These are phyloP conservation scores for Ctenicera cuprea DNA, from an alignment of 2,888 invertebrate species.

Conservation along the genomic window DNA sequence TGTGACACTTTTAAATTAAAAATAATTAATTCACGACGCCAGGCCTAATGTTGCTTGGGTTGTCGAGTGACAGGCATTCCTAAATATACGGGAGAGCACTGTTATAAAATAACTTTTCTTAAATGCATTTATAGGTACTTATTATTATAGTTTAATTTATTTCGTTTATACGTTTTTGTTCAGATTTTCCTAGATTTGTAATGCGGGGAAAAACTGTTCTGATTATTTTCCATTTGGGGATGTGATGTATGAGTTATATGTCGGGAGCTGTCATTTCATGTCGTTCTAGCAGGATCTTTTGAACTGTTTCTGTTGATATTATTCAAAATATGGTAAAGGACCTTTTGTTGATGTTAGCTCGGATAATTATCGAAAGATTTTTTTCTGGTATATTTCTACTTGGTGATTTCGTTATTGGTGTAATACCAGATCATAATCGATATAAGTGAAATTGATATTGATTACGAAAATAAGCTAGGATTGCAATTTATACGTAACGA, in stretches of 20 bases:
- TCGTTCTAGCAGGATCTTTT: conserved; percentile 7
- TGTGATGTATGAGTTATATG: conserved; percentile 2
- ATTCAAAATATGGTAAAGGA: background rate
- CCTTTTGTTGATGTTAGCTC: background rate
- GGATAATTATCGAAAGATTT: conserved; percentile 15
- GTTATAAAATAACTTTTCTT: too few relatives aligned
- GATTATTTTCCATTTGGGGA: background rate
- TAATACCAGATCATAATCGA: too few relatives aligned
- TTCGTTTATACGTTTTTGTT: too few relatives aligned
- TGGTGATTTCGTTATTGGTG: background rate
- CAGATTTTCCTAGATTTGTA: background rate
- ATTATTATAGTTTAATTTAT: too few relatives aligned
- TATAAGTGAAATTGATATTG: too few relatives aligned
- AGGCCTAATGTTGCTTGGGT: background rate
- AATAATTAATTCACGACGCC: conserved; percentile 37
- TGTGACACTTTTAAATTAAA: conserved; percentile 33
- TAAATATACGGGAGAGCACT: conserved; percentile 2
- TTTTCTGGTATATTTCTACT: background rate
- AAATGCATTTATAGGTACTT: background rate
- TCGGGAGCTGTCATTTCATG: conserved; percentile 11
- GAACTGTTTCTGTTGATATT: conserved; percentile 11
- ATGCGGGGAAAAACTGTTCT: background rate
- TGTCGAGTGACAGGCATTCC: conserved; percentile 5
- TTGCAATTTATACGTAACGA: too few relatives aligned
- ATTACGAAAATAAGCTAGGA: too few relatives aligned